Percentiles rank a stretch among this genome's conserved stretches.
These are phyloP conservation scores for Drosophila biarmipes DNA, from an alignment of 1,140 invertebrate species.

Conservation along the genomic window DNA sequence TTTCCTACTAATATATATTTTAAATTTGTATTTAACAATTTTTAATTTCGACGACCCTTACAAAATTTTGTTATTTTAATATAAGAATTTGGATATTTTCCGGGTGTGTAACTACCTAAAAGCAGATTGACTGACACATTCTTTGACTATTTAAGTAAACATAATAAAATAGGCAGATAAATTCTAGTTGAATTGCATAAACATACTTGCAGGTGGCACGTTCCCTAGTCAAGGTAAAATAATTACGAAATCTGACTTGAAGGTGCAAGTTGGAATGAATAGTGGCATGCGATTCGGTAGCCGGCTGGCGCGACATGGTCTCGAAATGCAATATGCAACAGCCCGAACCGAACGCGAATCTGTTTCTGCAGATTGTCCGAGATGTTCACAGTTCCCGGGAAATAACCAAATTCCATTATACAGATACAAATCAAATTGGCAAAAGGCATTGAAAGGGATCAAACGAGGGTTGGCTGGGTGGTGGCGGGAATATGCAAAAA, in stretches of 20 bases:
- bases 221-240: too few species aligned
- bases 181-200: too few species aligned
- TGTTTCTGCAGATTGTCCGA: conserved; percentile 48
- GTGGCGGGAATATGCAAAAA: conserved; percentile 58
- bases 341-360: conserved; percentile 1
- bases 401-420: conserved; percentile 67
- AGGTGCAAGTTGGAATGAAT: conserved; percentile 1
- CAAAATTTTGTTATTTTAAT: too few species aligned
- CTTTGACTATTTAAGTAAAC: too few species aligned
- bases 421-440: conserved; percentile 76
- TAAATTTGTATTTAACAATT: too few species aligned
- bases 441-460: conserved; percentile 38
- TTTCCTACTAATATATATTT: too few species aligned
- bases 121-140: too few species aligned
- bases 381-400: conserved; percentile 22
- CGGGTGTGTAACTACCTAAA: too few species aligned
- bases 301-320: conserved; percentile 50
- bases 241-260: neutral
- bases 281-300: conserved; percentile 10
- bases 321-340: conserved; percentile 26
- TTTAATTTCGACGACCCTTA: too few species aligned
- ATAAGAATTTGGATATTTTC: too few species aligned
- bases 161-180: too few species aligned
- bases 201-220: too few species aligned
- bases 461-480: conserved; percentile 15